phyloP scores from a whole-genome alignment of 23 tunicate species.

The Diplosoma virens region DNA sequence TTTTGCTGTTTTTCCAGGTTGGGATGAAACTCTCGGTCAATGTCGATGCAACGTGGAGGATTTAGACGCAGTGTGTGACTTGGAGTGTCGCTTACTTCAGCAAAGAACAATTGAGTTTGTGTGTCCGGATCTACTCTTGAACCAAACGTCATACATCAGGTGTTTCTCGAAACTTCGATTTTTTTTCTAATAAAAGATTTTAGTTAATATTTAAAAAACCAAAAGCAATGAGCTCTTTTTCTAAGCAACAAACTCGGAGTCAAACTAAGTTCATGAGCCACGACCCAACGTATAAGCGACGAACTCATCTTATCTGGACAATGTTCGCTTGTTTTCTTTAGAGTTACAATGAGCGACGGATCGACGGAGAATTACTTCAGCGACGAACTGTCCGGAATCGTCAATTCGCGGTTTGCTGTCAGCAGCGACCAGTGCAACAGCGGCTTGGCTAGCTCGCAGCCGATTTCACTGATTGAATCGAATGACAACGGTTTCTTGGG shows the following conservation, averaged over 20 bases:
- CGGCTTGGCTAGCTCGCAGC: constrained; percentile 52
- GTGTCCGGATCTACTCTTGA: constrained; percentile 81
- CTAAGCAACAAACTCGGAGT: too few species aligned
- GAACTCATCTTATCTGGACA: too few species aligned
- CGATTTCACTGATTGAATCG: constrained; percentile 61
- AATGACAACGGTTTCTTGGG: constrained; percentile 49
- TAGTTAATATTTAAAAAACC: too few species aligned
- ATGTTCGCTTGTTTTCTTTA: too few species aligned
- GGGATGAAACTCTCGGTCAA: constrained; percentile 67
- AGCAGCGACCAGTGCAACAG: constrained; percentile 59
- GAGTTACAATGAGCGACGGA: constrained; percentile 53
- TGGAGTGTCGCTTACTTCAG: constrained; percentile 71
- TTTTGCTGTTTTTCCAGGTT: constrained; percentile 43
- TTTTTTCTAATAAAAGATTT: too few species aligned
- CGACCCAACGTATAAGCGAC: too few species aligned
- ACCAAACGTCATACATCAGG: constrained; percentile 41
- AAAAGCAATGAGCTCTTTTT: neutral
- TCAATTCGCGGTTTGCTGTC: constrained; percentile 64
- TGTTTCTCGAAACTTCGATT: too few species aligned
- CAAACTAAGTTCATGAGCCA: too few species aligned
- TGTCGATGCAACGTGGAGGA: constrained; percentile 79
- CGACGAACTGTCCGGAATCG: constrained; percentile 49
- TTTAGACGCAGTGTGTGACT: constrained; percentile 70
- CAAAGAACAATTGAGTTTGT: constrained; percentile 46
- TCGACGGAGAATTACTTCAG: constrained; percentile 18